Conservation (phyloP, 2,888 invertebrate species). For the Andricus quercusramuli region DNA sequence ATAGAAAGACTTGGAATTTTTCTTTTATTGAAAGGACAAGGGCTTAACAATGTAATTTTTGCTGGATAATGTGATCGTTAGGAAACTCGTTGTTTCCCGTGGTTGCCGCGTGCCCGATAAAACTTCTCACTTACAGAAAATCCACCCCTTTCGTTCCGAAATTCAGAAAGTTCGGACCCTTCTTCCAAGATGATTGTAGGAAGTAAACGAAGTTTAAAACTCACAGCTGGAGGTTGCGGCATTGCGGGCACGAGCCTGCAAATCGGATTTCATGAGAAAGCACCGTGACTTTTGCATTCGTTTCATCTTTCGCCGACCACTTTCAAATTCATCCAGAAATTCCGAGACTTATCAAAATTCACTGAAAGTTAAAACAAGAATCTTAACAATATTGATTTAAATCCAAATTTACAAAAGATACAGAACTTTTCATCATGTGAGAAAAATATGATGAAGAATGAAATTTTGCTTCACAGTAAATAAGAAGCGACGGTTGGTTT, state of each 20-base stretch:
- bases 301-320: not conserved
- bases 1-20: not conserved
- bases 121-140: conserved; percentile 23
- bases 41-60: conserved; percentile 22
- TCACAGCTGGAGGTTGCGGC: not conserved
- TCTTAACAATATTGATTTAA: not conserved
- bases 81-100: not conserved
- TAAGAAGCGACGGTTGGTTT: conserved; percentile 28
- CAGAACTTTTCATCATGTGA: not conserved
- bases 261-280: conserved; percentile 11
- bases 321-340: not conserved
- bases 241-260: not conserved
- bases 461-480: not conserved
- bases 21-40: not conserved
- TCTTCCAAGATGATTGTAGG: not conserved
- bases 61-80: conserved; percentile 2
- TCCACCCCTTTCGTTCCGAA: conserved; percentile 16
- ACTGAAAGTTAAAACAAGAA: not conserved
- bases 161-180: conserved; percentile 26
- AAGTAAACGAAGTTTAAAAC: conserved; percentile 23
- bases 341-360: not conserved
- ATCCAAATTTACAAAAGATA: not conserved
- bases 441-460: not conserved
- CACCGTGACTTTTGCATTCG: not conserved
- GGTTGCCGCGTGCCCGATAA: conserved; percentile 3